These are phyloP conservation scores for Sesia bembeciformis DNA, from an alignment of 2,888 invertebrate genomes.

Conservation along the genomic window DNA sequence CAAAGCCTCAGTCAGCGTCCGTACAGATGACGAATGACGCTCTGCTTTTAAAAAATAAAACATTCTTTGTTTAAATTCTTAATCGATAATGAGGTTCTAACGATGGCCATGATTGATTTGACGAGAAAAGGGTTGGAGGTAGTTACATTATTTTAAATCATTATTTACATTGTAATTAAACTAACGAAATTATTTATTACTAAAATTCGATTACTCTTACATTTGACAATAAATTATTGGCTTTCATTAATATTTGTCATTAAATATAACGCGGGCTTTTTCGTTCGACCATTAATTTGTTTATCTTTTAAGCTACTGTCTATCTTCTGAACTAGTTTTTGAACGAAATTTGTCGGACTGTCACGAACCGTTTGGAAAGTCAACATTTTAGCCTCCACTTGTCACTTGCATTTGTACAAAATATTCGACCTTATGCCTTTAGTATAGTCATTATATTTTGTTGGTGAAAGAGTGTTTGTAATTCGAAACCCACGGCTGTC, in stretches of 20 bases:
- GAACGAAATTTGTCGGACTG: constrained; percentile 3
- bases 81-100: constrained; percentile 34
- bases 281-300: constrained; percentile 3
- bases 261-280: neutral
- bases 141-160: too few relatives aligned
- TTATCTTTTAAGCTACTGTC: constrained; percentile 4
- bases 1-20: constrained; percentile 16
- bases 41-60: neutral
- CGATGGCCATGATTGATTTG: constrained; percentile 26
- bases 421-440: neutral
- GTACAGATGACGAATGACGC: constrained; percentile 9
- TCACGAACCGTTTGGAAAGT: constrained; percentile 2
- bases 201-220: too few relatives aligned
- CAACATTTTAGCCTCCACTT: neutral
- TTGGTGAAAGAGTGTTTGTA: neutral
- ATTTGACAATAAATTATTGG: too few relatives aligned
- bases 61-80: constrained; percentile 25
- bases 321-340: neutral
- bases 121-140: constrained; percentile 5
- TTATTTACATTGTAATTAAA: neutral
- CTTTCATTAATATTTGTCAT: neutral
- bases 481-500: constrained; percentile 14
- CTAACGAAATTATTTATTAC: neutral
- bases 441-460: neutral
- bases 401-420: neutral